These are phyloP conservation scores for Sphaeramia orbicularis DNA, from an alignment of 2,797 vertebrate genomes.

Conservation along the genomic window DNA sequence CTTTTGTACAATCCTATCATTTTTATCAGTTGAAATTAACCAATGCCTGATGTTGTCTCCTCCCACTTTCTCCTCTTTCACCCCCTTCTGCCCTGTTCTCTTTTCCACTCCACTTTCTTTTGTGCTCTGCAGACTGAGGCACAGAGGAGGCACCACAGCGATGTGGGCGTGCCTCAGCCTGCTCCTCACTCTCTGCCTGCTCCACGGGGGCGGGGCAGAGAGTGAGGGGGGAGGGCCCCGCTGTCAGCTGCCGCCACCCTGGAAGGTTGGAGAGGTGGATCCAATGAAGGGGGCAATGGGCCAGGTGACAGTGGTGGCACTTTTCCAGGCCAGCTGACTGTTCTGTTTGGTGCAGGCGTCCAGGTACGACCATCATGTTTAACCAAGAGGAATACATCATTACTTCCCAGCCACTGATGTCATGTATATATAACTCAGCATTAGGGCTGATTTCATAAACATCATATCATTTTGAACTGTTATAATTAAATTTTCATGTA, in stretches of 20 bases:
- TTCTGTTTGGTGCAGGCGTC: constrained; percentile 94
- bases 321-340: constrained; percentile 94
- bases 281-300: constrained; percentile 89
- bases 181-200: constrained; percentile 92
- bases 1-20: constrained; percentile 44
- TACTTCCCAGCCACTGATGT: background rate
- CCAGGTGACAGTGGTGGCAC: constrained; percentile 91
- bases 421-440: background rate
- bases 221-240: constrained; percentile 79
- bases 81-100: background rate
- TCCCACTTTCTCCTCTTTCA: constrained; percentile 1
- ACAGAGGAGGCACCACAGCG: constrained; percentile 51
- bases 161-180: constrained; percentile 92
- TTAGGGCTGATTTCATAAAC: background rate
- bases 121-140: constrained; percentile 43
- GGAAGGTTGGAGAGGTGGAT: constrained; percentile 86
- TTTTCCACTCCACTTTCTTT: background rate
- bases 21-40: constrained; percentile 25
- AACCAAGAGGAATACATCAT: background rate
- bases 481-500: background rate
- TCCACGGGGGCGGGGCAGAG: constrained; percentile 89
- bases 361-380: constrained; percentile 78
- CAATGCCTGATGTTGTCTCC: constrained; percentile 14
- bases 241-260: constrained; percentile 87
- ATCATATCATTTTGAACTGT: background rate